A percentile compares a stretch with the other conserved stretches of the same genome.
These are phyloP conservation scores for Sula dactylatra DNA, from an alignment of 2,113 vertebrate genomes.

Conservation along the genomic window DNA sequence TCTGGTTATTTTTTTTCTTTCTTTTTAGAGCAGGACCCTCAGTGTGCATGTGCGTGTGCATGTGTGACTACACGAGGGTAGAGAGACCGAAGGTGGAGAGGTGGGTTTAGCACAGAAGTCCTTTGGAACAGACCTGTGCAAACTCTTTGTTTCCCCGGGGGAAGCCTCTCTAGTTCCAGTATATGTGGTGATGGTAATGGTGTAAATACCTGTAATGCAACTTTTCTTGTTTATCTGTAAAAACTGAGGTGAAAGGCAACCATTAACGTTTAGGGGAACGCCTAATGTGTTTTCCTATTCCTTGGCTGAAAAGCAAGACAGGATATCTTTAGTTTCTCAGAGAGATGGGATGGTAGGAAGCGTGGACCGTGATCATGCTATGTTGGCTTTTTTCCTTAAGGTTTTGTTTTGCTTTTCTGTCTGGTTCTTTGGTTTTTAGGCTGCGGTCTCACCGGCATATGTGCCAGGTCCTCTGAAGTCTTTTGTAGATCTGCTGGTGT, in stretches of 20 bases:
- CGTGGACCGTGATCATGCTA: background rate
- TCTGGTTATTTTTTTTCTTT: too few relatives aligned
- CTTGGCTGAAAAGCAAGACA: background rate
- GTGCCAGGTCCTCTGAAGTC: background rate
- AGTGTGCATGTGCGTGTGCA: rapidly evolving
- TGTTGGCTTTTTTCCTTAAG: background rate
- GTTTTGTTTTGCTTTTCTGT: background rate
- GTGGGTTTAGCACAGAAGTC: background rate
- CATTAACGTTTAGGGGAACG: background rate
- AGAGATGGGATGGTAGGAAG: background rate
- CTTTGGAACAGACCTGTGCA: background rate
- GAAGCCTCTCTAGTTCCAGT: background rate
- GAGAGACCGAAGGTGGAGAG: background rate
- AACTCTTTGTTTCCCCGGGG: background rate
- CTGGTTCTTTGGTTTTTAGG: background rate
- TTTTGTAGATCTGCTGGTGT: background rate
- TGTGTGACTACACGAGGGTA: rapidly evolving
- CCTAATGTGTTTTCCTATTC: background rate
- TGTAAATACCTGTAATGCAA: background rate
- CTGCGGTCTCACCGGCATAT: background rate
- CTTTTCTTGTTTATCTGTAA: background rate
- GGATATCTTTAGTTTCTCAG: background rate
- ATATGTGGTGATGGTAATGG: background rate
- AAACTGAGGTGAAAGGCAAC: background rate
- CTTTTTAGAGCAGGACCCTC: background rate